Evolutionary conservation across 2,113 vertebrate species (phyloP).

Genomic region (Microcebus murinus): DNA sequence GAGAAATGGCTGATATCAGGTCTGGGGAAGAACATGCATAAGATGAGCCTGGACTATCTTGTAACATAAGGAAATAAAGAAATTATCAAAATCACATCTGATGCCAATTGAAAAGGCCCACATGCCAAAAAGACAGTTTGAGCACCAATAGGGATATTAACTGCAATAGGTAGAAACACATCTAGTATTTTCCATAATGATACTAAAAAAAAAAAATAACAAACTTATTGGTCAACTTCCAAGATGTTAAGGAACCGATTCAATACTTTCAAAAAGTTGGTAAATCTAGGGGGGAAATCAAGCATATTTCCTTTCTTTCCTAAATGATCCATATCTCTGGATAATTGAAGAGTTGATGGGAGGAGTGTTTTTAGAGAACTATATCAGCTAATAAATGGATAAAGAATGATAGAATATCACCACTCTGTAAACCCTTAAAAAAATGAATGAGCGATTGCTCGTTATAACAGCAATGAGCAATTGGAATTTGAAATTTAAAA

Average conservation of each 20-base stretch:
- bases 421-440: background rate
- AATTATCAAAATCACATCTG: background rate
- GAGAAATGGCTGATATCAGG: background rate
- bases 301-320: background rate
- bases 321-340: background rate
- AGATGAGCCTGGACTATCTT: background rate
- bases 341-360: background rate
- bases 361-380: background rate
- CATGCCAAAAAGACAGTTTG: background rate
- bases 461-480: background rate
- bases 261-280: background rate
- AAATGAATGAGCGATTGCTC: background rate
- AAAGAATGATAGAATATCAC: background rate
- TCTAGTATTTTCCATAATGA: background rate
- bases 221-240: background rate
- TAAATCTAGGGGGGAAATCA: background rate
- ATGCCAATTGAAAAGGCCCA: background rate
- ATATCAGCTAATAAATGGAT: background rate
- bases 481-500: background rate
- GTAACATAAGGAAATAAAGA: background rate
- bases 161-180: background rate
- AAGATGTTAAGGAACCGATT: background rate
- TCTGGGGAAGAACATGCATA: background rate
- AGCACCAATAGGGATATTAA: background rate
- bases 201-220: background rate